Percentiles rank a stretch among this genome's conserved stretches.
These are phyloP conservation scores for Zapornia atra DNA, from an alignment of 2,113 vertebrate genomes.

Conservation along the genomic window DNA sequence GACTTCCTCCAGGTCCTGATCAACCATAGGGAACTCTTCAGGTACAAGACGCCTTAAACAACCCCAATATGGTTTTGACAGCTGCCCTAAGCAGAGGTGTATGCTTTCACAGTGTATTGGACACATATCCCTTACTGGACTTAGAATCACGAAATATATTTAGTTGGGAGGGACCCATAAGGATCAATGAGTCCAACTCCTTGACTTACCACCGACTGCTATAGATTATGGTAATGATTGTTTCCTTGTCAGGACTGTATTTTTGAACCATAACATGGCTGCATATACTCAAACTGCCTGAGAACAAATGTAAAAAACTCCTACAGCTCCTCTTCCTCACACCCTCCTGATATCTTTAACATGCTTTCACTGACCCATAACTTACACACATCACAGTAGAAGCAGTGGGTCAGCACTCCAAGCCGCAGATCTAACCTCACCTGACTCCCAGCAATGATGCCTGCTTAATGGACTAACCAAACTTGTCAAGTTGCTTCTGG, in stretches of 20 bases:
- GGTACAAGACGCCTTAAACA: neutral
- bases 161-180: too few relatives aligned
- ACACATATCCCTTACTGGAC: neutral
- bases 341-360: neutral
- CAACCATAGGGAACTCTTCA: neutral
- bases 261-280: neutral
- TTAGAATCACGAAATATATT: too few relatives aligned
- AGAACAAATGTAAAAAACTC: neutral
- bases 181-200: too few relatives aligned
- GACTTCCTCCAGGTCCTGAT: rapidly evolving
- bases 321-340: neutral
- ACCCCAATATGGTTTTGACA: neutral
- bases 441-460: neutral
- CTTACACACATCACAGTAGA: neutral
- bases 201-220: neutral
- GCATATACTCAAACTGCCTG: neutral
- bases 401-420: neutral
- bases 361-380: neutral
- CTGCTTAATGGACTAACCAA: neutral
- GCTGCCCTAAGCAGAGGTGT: neutral
- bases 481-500: neutral
- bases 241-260: neutral
- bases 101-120: neutral
- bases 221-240: neutral
- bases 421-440: neutral